Conservation (phyloP, 2,888 invertebrate genomes). For the Bedellia somnulentella region DNA sequence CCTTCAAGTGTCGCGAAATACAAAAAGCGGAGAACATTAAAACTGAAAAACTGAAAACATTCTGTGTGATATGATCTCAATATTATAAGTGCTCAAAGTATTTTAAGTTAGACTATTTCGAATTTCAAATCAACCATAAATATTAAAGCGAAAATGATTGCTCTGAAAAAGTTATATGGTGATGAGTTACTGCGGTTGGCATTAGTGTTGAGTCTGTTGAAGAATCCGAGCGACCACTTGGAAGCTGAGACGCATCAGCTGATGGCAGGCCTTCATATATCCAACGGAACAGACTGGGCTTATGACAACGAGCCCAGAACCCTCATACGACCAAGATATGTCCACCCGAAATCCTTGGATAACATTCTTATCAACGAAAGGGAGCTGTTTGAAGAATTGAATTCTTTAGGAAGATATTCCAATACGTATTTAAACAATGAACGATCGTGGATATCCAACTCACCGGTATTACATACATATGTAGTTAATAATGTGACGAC, state of each 20-base stretch:
- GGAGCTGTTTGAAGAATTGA: constrained; percentile 72
- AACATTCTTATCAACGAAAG: constrained; percentile 70
- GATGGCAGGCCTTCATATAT: constrained; percentile 58
- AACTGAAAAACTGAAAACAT: too few species aligned
- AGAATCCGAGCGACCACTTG: constrained; percentile 73
- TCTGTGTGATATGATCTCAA: constrained; percentile 37
- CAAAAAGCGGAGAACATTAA: constrained; percentile 11
- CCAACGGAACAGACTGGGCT: constrained; percentile 72
- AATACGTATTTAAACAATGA: constrained; percentile 35
- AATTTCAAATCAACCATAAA: neutral
- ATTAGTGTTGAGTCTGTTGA: constrained; percentile 76
- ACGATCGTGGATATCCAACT: constrained; percentile 36
- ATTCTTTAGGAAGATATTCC: constrained; percentile 64
- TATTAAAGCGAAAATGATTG: constrained; percentile 62
- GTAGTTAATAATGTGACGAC: constrained; percentile 51
- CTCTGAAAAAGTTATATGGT: constrained; percentile 78
- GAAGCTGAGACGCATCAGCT: constrained; percentile 57
- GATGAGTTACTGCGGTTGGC: constrained; percentile 82
- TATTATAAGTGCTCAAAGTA: constrained; percentile 41
- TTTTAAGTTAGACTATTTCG: constrained; percentile 10
- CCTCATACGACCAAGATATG: constrained; percentile 61
- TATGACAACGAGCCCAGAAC: constrained; percentile 58
- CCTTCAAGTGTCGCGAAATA: constrained; percentile 17
- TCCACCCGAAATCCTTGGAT: constrained; percentile 74
- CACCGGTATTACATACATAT: constrained; percentile 47